A percentile compares a stretch with the other conserved stretches of the same genome.
Conservation (phyloP, 2,113 vertebrate genomes). For the Anoura caudifer region DNA sequence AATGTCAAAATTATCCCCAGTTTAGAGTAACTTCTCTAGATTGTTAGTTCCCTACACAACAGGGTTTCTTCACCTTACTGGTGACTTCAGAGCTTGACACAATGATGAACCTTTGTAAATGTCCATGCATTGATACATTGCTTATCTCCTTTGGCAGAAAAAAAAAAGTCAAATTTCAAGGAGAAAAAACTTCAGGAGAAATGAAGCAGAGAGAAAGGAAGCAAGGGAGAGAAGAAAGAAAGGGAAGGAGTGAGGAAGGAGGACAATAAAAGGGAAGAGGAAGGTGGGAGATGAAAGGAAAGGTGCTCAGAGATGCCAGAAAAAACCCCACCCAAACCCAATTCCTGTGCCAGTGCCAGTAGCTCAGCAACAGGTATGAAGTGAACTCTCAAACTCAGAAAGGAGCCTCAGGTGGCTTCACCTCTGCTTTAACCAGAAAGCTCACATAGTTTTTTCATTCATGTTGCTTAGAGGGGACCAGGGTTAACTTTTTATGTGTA, state of each 20-base stretch:
- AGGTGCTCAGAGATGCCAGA: background rate
- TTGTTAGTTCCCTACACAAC: background rate
- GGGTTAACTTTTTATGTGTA: constrained; percentile 42
- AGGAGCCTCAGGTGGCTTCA: background rate
- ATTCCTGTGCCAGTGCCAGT: background rate
- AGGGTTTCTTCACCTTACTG: background rate
- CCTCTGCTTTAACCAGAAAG: constrained; percentile 37
- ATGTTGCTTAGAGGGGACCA: constrained; percentile 27
- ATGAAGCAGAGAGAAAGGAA: background rate
- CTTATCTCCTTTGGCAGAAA: background rate
- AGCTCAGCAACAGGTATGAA: background rate
- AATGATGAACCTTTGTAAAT: background rate
- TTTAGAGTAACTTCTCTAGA: background rate
- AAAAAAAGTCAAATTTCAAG: background rate
- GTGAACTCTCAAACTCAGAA: background rate
- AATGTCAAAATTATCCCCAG: background rate
- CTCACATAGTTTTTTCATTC: constrained; percentile 21
- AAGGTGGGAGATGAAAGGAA: background rate
- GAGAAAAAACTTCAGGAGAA: background rate
- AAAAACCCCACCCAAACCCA: background rate
- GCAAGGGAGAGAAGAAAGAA: background rate
- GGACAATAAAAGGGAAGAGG: background rate
- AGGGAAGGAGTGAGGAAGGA: accelerated
- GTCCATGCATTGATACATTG: background rate
- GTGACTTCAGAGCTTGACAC: background rate